Evolutionary conservation across 1,140 invertebrate genomes (phyloP).

Genomic region (Heliconius himera): DNA sequence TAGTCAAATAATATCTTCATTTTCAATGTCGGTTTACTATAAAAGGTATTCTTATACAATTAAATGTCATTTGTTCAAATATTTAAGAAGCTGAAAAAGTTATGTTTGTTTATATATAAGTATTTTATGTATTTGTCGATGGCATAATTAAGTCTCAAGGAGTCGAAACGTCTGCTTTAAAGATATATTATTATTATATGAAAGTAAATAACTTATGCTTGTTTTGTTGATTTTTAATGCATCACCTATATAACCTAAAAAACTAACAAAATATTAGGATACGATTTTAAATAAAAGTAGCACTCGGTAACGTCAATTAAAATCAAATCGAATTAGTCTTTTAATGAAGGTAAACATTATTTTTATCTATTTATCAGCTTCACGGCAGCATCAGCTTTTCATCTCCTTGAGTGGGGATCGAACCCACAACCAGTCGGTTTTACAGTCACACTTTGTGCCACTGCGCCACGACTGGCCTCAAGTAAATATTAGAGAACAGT

Average conservation of each 20-base stretch:
- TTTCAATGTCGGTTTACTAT: conserved; percentile 58
- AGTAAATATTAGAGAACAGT: background rate
- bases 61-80: conserved; percentile 34
- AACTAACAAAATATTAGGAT: too few species aligned
- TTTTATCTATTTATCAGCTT: too few species aligned
- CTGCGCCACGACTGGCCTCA: too few species aligned
- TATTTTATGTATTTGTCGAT: conserved; percentile 9
- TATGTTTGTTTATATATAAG: conserved; percentile 26
- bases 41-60: conserved; percentile 55
- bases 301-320: background rate
- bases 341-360: background rate
- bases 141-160: conserved; percentile 6
- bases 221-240: background rate
- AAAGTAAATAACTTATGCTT: background rate
- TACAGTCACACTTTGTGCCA: too few species aligned
- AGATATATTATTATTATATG: too few species aligned
- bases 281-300: background rate
- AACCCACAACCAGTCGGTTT: too few species aligned
- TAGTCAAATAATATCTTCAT: conserved; percentile 42
- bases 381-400: too few species aligned
- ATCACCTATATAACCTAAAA: too few species aligned
- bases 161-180: too few species aligned
- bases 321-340: too few species aligned
- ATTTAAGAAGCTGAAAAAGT: conserved; percentile 45
- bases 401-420: too few species aligned